Percentiles rank a stretch among this genome's conserved stretches.
phyloP scores from a whole-genome alignment of 2,797 vertebrate species.

The Liasis olivaceus region DNA sequence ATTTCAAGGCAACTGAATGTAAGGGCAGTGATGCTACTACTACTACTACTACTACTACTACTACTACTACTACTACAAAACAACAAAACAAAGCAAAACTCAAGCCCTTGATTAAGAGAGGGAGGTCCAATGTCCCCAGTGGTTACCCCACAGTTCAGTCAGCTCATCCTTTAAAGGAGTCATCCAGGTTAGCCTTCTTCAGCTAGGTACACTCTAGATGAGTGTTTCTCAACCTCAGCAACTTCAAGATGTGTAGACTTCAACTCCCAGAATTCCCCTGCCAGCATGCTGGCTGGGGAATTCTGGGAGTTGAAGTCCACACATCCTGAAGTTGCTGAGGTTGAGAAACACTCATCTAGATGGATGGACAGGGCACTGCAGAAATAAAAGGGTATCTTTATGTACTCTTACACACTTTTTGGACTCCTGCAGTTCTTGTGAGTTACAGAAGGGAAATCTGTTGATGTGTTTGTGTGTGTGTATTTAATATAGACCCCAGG shows the following conservation, averaged over 20 bases:
- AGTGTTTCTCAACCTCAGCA: too few relatives aligned
- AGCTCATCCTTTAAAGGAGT: neutral
- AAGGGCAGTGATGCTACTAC: neutral
- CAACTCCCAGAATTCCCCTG: too few relatives aligned
- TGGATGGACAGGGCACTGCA: neutral
- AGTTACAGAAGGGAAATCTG: neutral
- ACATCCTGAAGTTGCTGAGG: neutral
- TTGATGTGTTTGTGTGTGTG: neutral
- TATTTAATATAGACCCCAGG: neutral
- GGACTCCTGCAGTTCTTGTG: neutral
- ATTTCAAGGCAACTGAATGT: neutral
- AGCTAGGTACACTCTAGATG: neutral
- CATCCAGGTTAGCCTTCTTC: neutral
- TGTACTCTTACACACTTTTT: neutral
- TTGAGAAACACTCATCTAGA: neutral
- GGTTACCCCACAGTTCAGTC: neutral
- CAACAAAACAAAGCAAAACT: neutral
- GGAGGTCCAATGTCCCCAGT: neutral
- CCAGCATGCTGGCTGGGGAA: neutral
- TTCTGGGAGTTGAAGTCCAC: neutral
- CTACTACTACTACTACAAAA: neutral
- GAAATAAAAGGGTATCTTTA: too few relatives aligned
- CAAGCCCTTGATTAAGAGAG: neutral
- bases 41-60: neutral
- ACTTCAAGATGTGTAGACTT: too few relatives aligned